Conservation (phyloP, 2,797 vertebrate species). For the Parauchenoglanis punctatus region DNA sequence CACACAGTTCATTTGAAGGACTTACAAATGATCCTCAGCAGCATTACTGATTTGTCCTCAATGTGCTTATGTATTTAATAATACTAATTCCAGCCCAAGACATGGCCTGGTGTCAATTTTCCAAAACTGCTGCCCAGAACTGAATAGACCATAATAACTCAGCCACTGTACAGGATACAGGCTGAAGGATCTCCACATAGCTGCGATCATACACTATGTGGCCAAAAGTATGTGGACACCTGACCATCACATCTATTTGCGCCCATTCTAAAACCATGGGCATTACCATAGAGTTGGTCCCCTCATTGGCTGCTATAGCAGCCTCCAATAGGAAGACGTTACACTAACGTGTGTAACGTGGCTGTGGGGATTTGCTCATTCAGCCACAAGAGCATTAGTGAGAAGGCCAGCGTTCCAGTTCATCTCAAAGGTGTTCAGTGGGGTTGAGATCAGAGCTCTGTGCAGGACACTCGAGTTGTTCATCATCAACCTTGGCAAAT, state of each 20-base stretch:
- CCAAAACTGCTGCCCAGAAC: conserved; percentile 17
- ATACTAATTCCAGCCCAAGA: background rate
- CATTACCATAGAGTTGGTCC: background rate
- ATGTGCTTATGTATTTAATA: background rate
- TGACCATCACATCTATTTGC: background rate
- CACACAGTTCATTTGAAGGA: background rate
- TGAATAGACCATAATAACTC: background rate
- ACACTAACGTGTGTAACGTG: background rate
- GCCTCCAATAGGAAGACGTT: background rate
- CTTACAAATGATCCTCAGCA: background rate
- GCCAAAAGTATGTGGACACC: background rate
- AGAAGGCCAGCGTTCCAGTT: background rate
- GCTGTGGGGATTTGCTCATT: background rate
- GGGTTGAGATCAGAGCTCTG: background rate
- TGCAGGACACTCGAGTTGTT: too few relatives aligned
- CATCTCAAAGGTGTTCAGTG: background rate
- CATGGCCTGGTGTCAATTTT: conserved; percentile 33
- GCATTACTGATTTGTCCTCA: background rate
- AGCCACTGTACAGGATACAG: background rate
- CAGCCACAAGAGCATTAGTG: background rate
- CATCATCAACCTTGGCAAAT: too few relatives aligned
- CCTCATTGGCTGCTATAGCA: background rate
- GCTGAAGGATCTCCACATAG: too few relatives aligned
- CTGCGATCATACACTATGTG: background rate
- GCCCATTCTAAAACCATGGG: background rate